phyloP scores from a whole-genome alignment of 2,797 vertebrate species.

The Mormyrops attenuatus region DNA sequence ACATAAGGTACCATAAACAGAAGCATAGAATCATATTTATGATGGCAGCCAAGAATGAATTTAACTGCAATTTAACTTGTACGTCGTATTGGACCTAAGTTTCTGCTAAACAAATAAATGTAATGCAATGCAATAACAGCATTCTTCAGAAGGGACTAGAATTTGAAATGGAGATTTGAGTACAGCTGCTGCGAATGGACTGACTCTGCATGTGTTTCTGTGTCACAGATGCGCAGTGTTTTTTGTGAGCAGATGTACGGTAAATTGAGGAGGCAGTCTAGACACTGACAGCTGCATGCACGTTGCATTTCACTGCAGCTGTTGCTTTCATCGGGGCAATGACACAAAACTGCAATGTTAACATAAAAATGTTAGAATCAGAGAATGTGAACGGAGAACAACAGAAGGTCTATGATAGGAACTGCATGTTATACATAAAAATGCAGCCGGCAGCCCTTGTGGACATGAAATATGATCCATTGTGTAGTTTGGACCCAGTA shows the following conservation, averaged over 20 bases:
- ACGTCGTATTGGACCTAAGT: neutral
- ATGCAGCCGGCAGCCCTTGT: neutral
- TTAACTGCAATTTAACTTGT: neutral
- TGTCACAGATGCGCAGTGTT: neutral
- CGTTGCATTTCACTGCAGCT: neutral
- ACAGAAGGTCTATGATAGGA: neutral
- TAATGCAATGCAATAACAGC: neutral
- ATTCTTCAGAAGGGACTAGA: neutral
- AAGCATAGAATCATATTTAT: neutral
- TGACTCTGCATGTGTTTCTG: neutral
- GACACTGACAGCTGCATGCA: slow-evolving; percentile 16
- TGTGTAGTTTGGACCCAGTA: neutral
- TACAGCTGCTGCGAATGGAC: neutral
- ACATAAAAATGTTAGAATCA: neutral
- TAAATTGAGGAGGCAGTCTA: slow-evolving; percentile 26
- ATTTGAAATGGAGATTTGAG: neutral
- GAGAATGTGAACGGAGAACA: neutral
- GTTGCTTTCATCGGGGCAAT: neutral
- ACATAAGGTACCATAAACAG: neutral
- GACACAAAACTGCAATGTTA: neutral
- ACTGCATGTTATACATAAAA: neutral
- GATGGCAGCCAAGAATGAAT: neutral
- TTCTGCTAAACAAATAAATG: neutral
- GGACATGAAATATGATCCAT: neutral
- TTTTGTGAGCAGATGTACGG: slow-evolving; percentile 13